Evolutionary conservation across 2,797 vertebrate species (phyloP).

Genomic region (Sciurus carolinensis): DNA sequence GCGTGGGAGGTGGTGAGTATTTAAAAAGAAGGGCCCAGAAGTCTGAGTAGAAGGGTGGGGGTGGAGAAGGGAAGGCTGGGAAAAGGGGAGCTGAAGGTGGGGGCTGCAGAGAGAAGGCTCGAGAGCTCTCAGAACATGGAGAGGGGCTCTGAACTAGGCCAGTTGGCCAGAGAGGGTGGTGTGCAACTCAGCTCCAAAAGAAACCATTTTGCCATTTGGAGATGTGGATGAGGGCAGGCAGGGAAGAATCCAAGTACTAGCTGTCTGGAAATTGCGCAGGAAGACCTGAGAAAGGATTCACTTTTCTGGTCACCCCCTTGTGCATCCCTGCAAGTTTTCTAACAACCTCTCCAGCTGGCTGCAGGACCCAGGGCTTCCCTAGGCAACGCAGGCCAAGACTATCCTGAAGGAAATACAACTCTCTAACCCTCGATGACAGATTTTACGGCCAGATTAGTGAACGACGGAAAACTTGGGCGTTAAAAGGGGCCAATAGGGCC

Average conservation of each 20-base stretch:
- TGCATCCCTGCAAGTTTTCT: slow-evolving; percentile 7
- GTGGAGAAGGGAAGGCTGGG: background rate
- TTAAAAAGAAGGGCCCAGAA: slow-evolving; percentile 83
- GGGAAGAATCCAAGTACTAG: background rate
- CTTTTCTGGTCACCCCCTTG: background rate
- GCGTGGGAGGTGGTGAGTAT: slow-evolving; percentile 94
- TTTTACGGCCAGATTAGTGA: slow-evolving; percentile 84
- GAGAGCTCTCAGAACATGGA: background rate
- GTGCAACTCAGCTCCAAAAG: background rate
- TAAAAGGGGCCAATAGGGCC: slow-evolving; percentile 61
- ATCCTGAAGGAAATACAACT: slow-evolving; percentile 74
- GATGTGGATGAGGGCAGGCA: background rate
- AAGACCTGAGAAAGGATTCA: slow-evolving; percentile 10
- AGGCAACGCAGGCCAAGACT: background rate
- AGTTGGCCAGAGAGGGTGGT: background rate
- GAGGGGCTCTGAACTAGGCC: background rate
- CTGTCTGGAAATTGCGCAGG: background rate
- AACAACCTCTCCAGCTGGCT: slow-evolving; percentile 48
- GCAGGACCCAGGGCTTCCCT: background rate
- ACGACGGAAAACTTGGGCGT: slow-evolving; percentile 80
- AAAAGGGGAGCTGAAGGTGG: background rate
- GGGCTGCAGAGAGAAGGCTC: background rate
- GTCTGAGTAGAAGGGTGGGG: background rate
- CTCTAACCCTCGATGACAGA: slow-evolving; percentile 81
- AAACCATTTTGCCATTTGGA: slow-evolving; percentile 17